phyloP scores from a whole-genome alignment of 2,888 invertebrate genomes.

The Lutraria lutraria region DNA sequence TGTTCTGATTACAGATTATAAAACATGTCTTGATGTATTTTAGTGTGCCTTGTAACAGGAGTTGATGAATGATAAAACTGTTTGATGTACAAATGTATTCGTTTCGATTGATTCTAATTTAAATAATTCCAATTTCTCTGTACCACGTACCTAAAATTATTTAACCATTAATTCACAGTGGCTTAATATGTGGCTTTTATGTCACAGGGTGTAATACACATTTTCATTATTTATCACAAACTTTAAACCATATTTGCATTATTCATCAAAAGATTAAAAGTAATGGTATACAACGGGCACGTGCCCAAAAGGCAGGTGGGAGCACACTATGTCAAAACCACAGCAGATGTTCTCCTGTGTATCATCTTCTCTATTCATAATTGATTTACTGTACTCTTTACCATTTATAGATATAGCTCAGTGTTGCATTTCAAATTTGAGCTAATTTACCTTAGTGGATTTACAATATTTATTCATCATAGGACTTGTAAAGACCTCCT shows the following conservation, averaged over 20 bases:
- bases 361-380: constrained; percentile 18
- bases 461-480: constrained; percentile 30
- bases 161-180: background rate
- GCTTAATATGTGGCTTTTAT: background rate
- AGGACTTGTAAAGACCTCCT: background rate
- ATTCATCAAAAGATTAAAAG: constrained; percentile 50
- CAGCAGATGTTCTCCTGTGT: constrained; percentile 50
- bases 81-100: background rate
- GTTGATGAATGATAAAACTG: too few species aligned
- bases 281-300: constrained; percentile 46
- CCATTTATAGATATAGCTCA: constrained; percentile 32
- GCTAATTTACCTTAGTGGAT: constrained; percentile 30
- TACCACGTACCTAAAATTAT: background rate
- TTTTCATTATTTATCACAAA: constrained; percentile 54
- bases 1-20: too few species aligned
- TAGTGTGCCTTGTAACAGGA: too few species aligned
- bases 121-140: background rate
- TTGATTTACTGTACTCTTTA: constrained; percentile 31
- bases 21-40: too few species aligned
- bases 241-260: constrained; percentile 34
- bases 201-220: background rate
- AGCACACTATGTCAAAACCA: constrained; percentile 38
- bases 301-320: constrained; percentile 58
- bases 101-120: background rate
- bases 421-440: constrained; percentile 26